phyloP scores from a whole-genome alignment of 2,113 vertebrate genomes.

The Pedionomus torquatus region DNA sequence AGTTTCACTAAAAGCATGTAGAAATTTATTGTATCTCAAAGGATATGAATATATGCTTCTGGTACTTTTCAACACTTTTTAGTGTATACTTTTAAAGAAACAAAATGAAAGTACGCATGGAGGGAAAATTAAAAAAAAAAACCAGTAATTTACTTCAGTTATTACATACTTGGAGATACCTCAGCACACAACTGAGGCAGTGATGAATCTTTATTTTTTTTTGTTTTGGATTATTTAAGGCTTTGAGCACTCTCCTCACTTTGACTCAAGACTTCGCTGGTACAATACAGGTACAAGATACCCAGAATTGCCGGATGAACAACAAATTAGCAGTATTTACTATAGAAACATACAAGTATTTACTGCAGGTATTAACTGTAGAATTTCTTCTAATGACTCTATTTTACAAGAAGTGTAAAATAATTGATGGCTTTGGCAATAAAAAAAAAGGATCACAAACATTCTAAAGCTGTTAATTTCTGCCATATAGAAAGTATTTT shows the following conservation, averaged over 20 bases:
- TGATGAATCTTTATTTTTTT: background rate
- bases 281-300: background rate
- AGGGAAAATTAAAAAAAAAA: background rate
- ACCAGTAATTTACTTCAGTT: background rate
- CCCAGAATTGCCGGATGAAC: background rate
- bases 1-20: background rate
- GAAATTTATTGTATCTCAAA: background rate
- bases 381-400: background rate
- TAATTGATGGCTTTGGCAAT: background rate
- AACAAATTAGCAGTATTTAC: background rate
- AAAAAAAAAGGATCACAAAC: background rate
- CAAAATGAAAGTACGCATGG: background rate
- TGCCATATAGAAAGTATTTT: background rate
- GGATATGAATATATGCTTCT: accelerated
- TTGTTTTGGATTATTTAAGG: background rate
- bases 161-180: background rate
- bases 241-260: background rate
- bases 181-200: background rate
- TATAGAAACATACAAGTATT: background rate
- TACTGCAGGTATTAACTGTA: background rate
- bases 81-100: background rate
- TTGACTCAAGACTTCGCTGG: background rate
- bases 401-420: background rate
- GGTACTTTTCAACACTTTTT: background rate
- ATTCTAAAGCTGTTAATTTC: background rate